phyloP scores from a whole-genome alignment of 2,113 vertebrate species.

The Pteruthius melanotis region DNA sequence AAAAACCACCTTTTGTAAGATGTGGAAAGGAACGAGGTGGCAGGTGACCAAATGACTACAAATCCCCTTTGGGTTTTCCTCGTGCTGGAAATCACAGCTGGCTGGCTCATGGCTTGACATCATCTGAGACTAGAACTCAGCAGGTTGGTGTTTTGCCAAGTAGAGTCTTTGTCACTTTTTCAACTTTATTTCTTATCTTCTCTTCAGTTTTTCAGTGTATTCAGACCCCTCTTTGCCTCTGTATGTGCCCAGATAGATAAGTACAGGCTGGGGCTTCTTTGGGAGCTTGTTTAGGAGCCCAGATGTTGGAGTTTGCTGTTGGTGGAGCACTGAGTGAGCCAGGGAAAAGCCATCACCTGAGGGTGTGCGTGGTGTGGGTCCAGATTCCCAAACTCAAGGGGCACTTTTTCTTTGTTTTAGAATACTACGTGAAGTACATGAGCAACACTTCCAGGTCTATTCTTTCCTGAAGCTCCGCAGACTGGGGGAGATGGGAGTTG shows the following conservation, averaged over 20 bases:
- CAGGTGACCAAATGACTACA: background rate
- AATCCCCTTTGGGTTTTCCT: background rate
- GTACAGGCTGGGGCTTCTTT: background rate
- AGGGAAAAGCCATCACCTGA: background rate
- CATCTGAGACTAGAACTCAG: background rate
- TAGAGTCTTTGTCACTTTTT: background rate
- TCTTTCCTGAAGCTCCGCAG: background rate
- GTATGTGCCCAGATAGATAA: background rate
- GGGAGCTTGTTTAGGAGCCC: background rate
- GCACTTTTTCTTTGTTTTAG: background rate
- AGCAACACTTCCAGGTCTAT: background rate
- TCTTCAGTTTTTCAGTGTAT: background rate
- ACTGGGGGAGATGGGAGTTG: background rate
- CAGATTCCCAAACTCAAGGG: background rate
- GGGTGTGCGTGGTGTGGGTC: background rate
- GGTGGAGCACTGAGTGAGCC: background rate
- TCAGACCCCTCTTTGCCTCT: background rate
- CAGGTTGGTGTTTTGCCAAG: background rate
- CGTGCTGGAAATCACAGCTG: background rate
- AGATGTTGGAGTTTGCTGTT: background rate
- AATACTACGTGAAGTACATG: too few species aligned
- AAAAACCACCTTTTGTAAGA: background rate
- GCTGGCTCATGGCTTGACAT: background rate
- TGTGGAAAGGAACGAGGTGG: background rate
- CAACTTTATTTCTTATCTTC: background rate